phyloP scores from a whole-genome alignment of 2,797 vertebrate species.

The Coluber constrictor region DNA sequence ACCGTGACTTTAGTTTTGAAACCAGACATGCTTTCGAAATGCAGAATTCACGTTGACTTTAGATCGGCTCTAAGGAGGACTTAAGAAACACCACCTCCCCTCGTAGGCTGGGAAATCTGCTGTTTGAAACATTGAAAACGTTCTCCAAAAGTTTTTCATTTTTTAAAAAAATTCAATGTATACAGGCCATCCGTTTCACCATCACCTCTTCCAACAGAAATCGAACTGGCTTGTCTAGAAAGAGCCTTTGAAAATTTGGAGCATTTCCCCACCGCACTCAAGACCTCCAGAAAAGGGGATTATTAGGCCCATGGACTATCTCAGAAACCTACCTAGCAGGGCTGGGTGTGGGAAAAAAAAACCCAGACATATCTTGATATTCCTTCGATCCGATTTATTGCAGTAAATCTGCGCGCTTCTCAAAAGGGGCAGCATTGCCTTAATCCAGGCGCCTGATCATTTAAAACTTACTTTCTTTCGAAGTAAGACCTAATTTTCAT shows the following conservation, averaged over 20 bases:
- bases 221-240: fast-evolving
- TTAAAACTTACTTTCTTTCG: background rate
- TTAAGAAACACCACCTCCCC: background rate
- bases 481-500: background rate
- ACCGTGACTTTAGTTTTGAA: background rate
- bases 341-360: background rate
- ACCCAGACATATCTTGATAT: fast-evolving
- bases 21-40: fast-evolving
- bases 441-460: too few species aligned
- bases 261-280: background rate
- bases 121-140: background rate
- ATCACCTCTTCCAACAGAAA: background rate
- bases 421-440: background rate
- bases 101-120: background rate
- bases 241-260: background rate
- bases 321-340: background rate
- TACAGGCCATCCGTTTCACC: background rate
- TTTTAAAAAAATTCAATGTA: background rate
- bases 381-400: background rate
- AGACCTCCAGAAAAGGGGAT: background rate
- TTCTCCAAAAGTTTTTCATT: fast-evolving
- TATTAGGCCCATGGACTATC: background rate
- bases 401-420: background rate
- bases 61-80: fast-evolving
- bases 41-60: too few species aligned